Percentiles rank a stretch among this genome's conserved stretches.
Evolutionary conservation across 1,140 invertebrate species (phyloP).

Genomic region (Hylyphantes graminicola): DNA sequence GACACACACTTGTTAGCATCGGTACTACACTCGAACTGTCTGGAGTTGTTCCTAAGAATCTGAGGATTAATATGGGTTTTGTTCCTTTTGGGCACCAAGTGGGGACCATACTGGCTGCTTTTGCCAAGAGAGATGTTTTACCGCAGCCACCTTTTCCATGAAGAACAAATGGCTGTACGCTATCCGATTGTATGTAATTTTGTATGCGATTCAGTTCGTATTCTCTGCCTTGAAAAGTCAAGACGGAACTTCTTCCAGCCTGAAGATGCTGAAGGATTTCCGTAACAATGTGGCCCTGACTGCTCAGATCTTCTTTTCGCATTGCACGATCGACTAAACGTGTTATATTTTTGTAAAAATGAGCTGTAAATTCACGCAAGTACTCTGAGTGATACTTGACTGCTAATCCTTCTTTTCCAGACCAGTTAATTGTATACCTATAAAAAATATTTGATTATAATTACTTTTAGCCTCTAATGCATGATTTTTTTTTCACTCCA

Average conservation of each 20-base stretch:
- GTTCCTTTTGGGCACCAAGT: constrained; percentile 67
- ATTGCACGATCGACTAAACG: constrained; percentile 93
- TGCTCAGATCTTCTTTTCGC: constrained; percentile 93
- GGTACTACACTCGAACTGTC: constrained; percentile 95
- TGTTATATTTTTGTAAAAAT: constrained; percentile 94
- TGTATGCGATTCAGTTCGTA: constrained; percentile 85
- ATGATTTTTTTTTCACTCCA: too few species aligned
- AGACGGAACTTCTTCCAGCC: constrained; percentile 95
- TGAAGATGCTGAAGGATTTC: constrained; percentile 97
- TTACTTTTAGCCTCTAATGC: too few species aligned
- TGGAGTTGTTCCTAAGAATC: constrained; percentile 96
- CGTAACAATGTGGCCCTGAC: constrained; percentile 92
- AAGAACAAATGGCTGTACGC: constrained; percentile 89
- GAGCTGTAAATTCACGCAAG: constrained; percentile 92
- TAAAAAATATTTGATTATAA: not conserved
- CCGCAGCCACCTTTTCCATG: constrained; percentile 97
- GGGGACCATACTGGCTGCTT: constrained; percentile 82
- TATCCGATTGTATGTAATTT: constrained; percentile 84
- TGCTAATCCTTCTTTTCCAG: constrained; percentile 93
- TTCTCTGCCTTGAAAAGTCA: constrained; percentile 94
- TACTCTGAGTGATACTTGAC: constrained; percentile 94
- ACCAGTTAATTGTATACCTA: constrained; percentile 97
- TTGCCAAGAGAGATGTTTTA: constrained; percentile 95
- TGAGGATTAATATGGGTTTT: constrained; percentile 86
- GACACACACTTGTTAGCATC: constrained; percentile 93